These are phyloP conservation scores for Osmerus mordax DNA, from an alignment of 2,113 vertebrate species.

Conservation along the genomic window DNA sequence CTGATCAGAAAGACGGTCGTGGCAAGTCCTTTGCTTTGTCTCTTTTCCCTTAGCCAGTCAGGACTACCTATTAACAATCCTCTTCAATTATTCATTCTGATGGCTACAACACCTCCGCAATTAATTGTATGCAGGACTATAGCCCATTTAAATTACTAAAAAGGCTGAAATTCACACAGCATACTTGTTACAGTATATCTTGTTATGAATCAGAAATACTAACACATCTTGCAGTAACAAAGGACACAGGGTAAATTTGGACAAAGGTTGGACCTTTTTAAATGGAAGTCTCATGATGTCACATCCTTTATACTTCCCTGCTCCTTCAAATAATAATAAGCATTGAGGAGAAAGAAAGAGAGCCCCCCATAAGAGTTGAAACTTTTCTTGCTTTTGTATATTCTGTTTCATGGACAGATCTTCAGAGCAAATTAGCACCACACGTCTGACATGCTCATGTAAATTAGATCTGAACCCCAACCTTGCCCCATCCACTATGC, in stretches of 20 bases:
- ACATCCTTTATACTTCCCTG: slow-evolving; percentile 36
- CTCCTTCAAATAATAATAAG: slow-evolving; percentile 25
- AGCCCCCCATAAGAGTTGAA: slow-evolving; percentile 50
- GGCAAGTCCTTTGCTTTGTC: slow-evolving; percentile 70
- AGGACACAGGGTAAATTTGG: too few species aligned
- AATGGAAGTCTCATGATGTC: slow-evolving; percentile 30
- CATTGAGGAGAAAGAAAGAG: slow-evolving; percentile 37
- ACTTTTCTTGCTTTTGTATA: slow-evolving; percentile 57
- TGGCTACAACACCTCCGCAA: slow-evolving; percentile 79
- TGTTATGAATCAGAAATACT: not conserved
- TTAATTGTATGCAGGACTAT: slow-evolving; percentile 70
- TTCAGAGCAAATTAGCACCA: slow-evolving; percentile 61
- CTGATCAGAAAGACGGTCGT: slow-evolving; percentile 64
- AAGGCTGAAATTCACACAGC: slow-evolving; percentile 58
- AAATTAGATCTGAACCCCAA: slow-evolving; percentile 66
- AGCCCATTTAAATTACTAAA: slow-evolving; percentile 56
- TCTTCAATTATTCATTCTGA: slow-evolving; percentile 79
- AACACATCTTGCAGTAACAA: not conserved
- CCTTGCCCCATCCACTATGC: slow-evolving; percentile 54
- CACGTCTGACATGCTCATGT: slow-evolving; percentile 57
- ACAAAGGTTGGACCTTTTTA: slow-evolving; percentile 24
- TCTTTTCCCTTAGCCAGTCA: slow-evolving; percentile 65
- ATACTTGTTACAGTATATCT: not conserved
- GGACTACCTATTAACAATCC: slow-evolving; percentile 75
- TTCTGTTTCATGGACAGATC: slow-evolving; percentile 71